These are phyloP conservation scores for Geophilus truncorum DNA, from an alignment of 2,888 invertebrate genomes.

Conservation along the genomic window DNA sequence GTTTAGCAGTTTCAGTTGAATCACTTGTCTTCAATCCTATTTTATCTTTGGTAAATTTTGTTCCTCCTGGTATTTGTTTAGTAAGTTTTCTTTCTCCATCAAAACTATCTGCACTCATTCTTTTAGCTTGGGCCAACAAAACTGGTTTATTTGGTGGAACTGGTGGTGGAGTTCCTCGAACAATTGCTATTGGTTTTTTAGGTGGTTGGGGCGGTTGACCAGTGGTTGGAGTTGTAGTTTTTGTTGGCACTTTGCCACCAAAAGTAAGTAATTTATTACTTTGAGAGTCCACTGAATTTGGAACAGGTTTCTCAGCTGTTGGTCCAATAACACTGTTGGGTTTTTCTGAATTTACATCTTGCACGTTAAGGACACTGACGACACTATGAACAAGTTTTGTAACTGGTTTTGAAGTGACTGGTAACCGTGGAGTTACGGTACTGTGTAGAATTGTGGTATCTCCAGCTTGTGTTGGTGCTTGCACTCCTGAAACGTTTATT, in stretches of 20 bases:
- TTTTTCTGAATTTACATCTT: not conserved
- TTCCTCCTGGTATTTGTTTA: not conserved
- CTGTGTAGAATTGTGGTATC: not conserved
- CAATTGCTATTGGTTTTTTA: not conserved
- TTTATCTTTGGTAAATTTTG: constrained; percentile 41
- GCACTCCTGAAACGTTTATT: no score
- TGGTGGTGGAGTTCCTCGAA: constrained; percentile 52
- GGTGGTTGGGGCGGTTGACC: constrained; percentile 37
- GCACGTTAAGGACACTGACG: not conserved
- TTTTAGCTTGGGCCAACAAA: constrained; percentile 56
- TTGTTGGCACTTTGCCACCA: constrained; percentile 44
- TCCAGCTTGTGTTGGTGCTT: not conserved
- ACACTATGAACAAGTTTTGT: constrained; percentile 22
- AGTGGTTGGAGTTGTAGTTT: constrained; percentile 42
- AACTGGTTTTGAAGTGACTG: constrained; percentile 25
- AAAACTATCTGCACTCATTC: not conserved
- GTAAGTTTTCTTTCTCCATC: not conserved
- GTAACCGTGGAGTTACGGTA: not conserved
- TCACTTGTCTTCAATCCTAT: not conserved
- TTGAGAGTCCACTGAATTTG: not conserved
- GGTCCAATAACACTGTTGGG: not conserved
- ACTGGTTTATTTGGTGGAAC: constrained; percentile 76
- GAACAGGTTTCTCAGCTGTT: not conserved
- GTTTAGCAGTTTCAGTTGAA: not conserved
- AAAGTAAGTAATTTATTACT: constrained; percentile 38